Evolutionary conservation across 2,113 vertebrate species (phyloP), one percentile per base, ranked within the genome.

Genomic region (Ctenomys sociabilis): DNA sequence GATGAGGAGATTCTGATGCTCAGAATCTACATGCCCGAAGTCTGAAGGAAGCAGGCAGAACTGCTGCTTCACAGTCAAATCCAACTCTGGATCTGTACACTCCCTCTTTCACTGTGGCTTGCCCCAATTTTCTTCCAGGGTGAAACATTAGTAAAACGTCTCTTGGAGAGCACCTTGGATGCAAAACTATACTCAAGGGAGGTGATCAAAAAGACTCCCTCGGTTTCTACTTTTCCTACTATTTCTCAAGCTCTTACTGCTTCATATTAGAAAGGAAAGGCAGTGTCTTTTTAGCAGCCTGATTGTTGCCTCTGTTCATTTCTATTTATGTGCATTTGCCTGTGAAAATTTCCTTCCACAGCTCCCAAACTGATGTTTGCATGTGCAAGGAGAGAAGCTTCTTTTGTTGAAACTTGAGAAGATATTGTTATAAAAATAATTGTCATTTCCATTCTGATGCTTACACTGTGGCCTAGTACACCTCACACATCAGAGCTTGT

Each of bases 311-410:
- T 88, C 97, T 93, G 94, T 93, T 97, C 97, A 98, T 97, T 96
- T 97, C 95, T 37, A 52, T 93, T 96, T 0, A 0, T 89, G 68
- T 63, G 93, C 93, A 98, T 98, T 97, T 98, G 97, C 98, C 98
- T 97, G 98, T 97, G 98, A 98, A 98, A 98, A 98, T 98, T 98
- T 96, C 98, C 98, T 97, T 97, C 92, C 91, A 96, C 83, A 61
- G 95, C 94, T 96, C 96, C 97, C 96, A 97, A 97, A 98, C 77
- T 94, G 94, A 96, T 64, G 84, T 97, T 96, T 52, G 82, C 85
- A 91, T 78, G 95, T 97, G 96, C 90, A 96, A 97, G 97, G 93
- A 97, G 93, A 97, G 93, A 61, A 91, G 92, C 87, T 90, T 88
- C 85, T 96, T 88, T 86, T 98, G 98, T 98, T 97, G 98, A 98